A percentile compares a stretch with the other conserved stretches of the same genome.
phyloP scores from a whole-genome alignment of 2,113 vertebrate species.

The Chiloscyllium plagiosum region DNA sequence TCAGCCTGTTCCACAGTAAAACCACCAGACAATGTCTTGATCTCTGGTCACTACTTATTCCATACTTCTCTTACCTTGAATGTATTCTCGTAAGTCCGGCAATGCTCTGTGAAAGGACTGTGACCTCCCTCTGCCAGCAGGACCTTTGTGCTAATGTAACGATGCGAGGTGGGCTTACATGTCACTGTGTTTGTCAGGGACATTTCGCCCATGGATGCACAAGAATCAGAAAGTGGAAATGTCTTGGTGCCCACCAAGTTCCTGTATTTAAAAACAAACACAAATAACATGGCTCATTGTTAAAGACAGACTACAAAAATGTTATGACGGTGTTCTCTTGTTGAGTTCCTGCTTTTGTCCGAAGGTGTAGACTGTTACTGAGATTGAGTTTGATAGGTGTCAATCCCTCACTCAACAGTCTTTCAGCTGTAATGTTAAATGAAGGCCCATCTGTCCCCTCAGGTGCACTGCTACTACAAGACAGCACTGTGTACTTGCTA shows the following conservation, averaged over 20 bases:
- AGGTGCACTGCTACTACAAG: background rate
- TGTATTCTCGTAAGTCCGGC: constrained; percentile 72
- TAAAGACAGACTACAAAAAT: background rate
- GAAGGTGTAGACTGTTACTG: background rate
- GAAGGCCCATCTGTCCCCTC: background rate
- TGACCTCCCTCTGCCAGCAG: constrained; percentile 74
- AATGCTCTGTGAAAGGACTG: constrained; percentile 76
- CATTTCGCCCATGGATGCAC: constrained; percentile 62
- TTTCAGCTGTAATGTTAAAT: background rate
- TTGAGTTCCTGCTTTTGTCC: background rate
- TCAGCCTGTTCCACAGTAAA: background rate
- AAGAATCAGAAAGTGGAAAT: constrained; percentile 48
- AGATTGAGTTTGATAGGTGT: background rate
- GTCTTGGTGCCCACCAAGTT: constrained; percentile 1
- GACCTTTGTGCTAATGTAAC: constrained; percentile 84
- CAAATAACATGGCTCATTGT: background rate
- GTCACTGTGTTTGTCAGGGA: constrained; percentile 55
- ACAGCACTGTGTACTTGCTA: background rate
- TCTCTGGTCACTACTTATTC: rapidly evolving
- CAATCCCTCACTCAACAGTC: background rate
- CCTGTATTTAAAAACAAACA: background rate
- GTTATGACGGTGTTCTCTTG: background rate
- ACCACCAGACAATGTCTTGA: background rate
- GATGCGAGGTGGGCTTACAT: constrained; percentile 68
- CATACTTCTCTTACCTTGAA: constrained; percentile 64